These are phyloP conservation scores for Penaeus chinensis DNA, from an alignment of 1,140 invertebrate genomes.

Conservation along the genomic window DNA sequence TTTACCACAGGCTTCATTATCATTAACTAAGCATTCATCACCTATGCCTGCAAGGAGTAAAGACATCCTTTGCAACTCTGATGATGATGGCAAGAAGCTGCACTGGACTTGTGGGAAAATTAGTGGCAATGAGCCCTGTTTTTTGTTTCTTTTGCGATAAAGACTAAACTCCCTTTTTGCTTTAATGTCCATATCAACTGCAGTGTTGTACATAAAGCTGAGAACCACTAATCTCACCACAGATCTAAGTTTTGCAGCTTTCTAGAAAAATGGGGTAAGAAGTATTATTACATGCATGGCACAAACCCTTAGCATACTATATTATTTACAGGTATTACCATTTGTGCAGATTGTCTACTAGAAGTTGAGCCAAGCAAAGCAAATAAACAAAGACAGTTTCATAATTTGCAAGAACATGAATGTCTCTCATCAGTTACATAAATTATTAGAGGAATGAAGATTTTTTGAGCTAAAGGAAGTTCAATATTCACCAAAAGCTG, in stretches of 20 bases:
- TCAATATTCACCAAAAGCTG: not conserved
- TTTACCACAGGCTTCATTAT: conserved; percentile 36
- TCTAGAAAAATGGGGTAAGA: conserved; percentile 6
- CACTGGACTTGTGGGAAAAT: conserved; percentile 35
- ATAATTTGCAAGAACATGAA: conserved; percentile 42
- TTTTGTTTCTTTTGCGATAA: not conserved
- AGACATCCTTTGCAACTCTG: conserved; percentile 22
- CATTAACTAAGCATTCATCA: conserved; percentile 10
- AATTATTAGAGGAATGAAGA: not conserved
- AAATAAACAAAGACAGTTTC: conserved; percentile 30
- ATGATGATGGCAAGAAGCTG: conserved; percentile 27
- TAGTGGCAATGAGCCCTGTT: conserved; percentile 2
- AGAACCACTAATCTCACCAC: conserved; percentile 47
- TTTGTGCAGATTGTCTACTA: conserved; percentile 60
- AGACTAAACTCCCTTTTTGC: not conserved
- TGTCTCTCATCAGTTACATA: not conserved
- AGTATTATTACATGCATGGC: conserved; percentile 44
- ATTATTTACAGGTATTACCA: conserved; percentile 56
- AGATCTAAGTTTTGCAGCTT: conserved; percentile 13
- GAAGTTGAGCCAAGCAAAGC: conserved; percentile 59
- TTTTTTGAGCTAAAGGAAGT: not conserved
- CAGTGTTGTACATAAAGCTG: not conserved
- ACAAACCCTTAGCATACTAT: conserved; percentile 42
- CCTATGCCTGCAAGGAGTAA: conserved; percentile 8
- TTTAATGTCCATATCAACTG: not conserved